These are phyloP conservation scores for Melopsittacus undulatus DNA, from an alignment of 2,797 vertebrate genomes.

Conservation along the genomic window DNA sequence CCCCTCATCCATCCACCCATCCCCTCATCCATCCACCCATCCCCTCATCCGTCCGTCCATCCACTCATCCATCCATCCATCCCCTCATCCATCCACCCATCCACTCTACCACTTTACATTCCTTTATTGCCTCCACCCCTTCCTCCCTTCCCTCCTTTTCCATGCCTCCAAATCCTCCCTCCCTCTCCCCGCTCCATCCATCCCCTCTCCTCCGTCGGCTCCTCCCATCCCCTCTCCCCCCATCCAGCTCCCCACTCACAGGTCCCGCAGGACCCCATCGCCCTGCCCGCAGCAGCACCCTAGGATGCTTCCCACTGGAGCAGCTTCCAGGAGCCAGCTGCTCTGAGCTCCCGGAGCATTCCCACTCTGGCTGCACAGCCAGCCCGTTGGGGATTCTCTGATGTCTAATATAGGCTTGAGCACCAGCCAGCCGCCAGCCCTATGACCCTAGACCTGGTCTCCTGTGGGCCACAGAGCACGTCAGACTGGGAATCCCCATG, in stretches of 20 bases:
- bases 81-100: background rate
- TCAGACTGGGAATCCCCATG: background rate
- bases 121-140: background rate
- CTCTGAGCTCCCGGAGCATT: background rate
- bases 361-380: background rate
- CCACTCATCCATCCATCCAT: background rate
- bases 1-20: background rate
- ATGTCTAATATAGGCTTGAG: background rate
- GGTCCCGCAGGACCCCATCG: background rate
- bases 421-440: fast-evolving
- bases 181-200: background rate
- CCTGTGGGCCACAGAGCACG: fast-evolving
- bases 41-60: background rate
- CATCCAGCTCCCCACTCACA: background rate
- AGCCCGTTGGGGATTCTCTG: background rate
- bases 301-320: background rate
- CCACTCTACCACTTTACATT: background rate
- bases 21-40: background rate
- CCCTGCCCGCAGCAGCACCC: background rate
- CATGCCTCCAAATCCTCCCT: background rate
- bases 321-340: background rate
- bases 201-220: background rate
- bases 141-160: background rate
- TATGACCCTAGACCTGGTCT: background rate
- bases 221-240: background rate